A percentile compares a stretch with the other conserved stretches of the same genome.
These are phyloP conservation scores for Neomonachus schauinslandi DNA, from an alignment of 2,113 vertebrate species.

Conservation along the genomic window DNA sequence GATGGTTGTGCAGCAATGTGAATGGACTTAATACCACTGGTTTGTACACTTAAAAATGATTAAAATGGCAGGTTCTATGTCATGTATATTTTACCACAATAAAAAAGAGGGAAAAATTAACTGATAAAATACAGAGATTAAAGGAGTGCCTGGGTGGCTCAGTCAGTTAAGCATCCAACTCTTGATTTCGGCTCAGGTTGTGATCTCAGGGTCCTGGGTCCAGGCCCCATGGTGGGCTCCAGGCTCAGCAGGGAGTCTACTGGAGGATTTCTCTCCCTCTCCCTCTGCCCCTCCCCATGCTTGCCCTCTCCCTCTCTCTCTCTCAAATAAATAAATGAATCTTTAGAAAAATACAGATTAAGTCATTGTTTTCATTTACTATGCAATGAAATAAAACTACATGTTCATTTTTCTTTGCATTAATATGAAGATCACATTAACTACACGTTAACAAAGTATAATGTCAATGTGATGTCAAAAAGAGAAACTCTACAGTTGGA, in stretches of 20 bases:
- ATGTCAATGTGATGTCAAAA: not conserved
- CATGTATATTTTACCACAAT: not conserved
- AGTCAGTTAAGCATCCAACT: not conserved
- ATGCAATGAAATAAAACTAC: not conserved
- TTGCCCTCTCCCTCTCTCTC: not conserved
- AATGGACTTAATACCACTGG: not conserved
- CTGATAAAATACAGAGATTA: not conserved
- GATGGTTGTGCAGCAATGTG: not conserved
- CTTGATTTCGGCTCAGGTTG: not conserved
- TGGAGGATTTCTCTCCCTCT: not conserved
- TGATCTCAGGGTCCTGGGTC: not conserved
- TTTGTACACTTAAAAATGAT: not conserved
- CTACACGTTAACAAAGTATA: constrained; percentile 27
- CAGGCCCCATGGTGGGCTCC: not conserved
- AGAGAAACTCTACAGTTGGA: not conserved
- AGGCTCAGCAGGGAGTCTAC: not conserved
- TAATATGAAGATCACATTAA: not conserved
- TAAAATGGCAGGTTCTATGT: not conserved
- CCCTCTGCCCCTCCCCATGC: not conserved
- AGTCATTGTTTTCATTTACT: constrained; percentile 22
- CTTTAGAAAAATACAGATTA: not conserved
- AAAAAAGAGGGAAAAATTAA: not conserved
- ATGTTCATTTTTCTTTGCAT: constrained; percentile 34
- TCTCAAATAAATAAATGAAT: not conserved
- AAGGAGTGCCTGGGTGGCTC: not conserved